A percentile compares a stretch with the other conserved stretches of the same genome.
These are phyloP conservation scores for Balaeniceps rex DNA, from an alignment of 2,113 vertebrate genomes.

Conservation along the genomic window DNA sequence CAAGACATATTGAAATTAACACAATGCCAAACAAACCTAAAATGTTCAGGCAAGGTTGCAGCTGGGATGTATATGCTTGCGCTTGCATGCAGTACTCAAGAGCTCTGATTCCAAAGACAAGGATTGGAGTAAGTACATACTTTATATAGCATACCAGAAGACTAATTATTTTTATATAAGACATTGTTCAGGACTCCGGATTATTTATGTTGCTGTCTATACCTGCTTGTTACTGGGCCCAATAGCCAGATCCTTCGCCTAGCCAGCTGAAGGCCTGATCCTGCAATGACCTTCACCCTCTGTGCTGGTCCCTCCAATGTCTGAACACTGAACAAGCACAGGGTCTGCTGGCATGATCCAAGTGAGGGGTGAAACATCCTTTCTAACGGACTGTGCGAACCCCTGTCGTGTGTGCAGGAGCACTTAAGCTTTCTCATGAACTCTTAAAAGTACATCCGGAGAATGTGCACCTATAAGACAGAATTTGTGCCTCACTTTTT, in stretches of 20 bases:
- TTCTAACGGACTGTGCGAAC: neutral
- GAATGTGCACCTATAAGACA: neutral
- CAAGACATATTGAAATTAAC: neutral
- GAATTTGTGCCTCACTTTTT: neutral
- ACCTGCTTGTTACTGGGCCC: neutral
- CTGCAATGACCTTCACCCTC: neutral
- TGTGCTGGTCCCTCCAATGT: neutral
- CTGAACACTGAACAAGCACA: neutral
- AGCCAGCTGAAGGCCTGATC: neutral
- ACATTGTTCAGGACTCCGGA: neutral
- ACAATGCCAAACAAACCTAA: neutral
- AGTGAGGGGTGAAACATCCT: neutral
- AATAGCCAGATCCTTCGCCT: neutral
- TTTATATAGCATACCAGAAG: neutral
- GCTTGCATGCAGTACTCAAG: neutral
- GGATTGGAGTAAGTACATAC: neutral
- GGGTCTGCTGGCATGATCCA: neutral
- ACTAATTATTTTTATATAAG: neutral
- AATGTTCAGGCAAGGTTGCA: neutral
- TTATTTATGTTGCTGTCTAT: neutral
- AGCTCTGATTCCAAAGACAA: neutral
- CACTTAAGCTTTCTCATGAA: neutral
- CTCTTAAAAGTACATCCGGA: neutral
- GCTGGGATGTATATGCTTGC: neutral
- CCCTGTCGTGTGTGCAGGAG: neutral